These are phyloP conservation scores for Zophobas atratus DNA, from an alignment of 1,140 invertebrate species.

Conservation along the genomic window DNA sequence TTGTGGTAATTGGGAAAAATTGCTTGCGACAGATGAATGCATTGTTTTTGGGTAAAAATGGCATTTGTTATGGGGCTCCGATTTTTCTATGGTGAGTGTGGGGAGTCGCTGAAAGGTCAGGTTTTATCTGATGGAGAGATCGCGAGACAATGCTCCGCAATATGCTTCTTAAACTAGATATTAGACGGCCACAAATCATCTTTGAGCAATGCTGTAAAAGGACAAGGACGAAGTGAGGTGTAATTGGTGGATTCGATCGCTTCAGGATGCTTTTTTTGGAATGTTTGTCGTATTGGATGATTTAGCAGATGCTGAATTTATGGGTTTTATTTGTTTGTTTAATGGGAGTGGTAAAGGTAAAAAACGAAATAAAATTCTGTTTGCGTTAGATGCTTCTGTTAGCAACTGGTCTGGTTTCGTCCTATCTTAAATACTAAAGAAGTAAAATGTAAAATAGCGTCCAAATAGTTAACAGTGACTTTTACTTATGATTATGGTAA, in stretches of 20 bases:
- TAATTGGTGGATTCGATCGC: conserved; percentile 14
- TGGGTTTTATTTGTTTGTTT: no score
- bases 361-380: not conserved
- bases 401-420: no score
- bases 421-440: no score
- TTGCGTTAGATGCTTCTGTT: no score
- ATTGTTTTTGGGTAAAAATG: conserved; percentile 19
- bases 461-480: no score
- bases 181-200: conserved; percentile 25
- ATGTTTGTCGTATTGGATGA: not conserved
- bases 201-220: conserved; percentile 36
- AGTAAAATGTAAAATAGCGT: no score
- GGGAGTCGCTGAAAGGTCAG: conserved; percentile 11
- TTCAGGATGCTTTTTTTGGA: not conserved
- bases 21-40: not conserved
- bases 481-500: no score
- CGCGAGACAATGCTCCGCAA: conserved; percentile 26
- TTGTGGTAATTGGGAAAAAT: not conserved
- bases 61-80: not conserved
- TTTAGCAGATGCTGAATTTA: not conserved
- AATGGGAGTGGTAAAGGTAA: not conserved
- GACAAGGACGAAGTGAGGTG: conserved; percentile 2
- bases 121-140: not conserved
- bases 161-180: conserved; percentile 35
- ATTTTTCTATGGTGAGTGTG: not conserved